Evolutionary conservation across 2,888 invertebrate species (phyloP), one percentile per base, ranked within the genome.

Genomic region (Tetragonisca angustula): DNA sequence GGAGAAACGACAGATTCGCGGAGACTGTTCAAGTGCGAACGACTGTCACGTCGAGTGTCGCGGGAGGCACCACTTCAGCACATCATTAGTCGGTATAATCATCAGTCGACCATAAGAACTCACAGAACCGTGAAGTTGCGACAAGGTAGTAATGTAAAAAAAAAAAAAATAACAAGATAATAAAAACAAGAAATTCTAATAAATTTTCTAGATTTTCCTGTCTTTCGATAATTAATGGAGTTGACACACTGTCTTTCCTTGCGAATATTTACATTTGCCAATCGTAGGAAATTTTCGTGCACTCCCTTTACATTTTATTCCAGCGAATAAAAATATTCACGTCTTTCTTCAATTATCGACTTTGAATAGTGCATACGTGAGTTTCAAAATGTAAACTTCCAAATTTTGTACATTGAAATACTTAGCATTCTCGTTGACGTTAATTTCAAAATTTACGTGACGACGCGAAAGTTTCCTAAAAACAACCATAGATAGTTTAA

Each of bases 81-180:
- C 85, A 84, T 89, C 89, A 89, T 89, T 89, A 89, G 88, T 86
- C 85, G 72, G 85, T 84, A 77, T 88, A 88, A 89, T 89, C 88
- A 89, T 88, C 85, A 75, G 70, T n/a, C 49, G 71, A 59, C 76
- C 79, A 85, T 76, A 79, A 88, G 87, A 87, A 87, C 69, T 76
- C 85, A 65, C 62, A 43, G 79, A 81, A 9, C 64, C 67, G 64
- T 74, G 81, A 82, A 76, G 67, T 43, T 13, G 61, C 65, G 74
- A 76, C 56, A 64, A 43, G 36, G 1, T 1, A 56, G 52, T 21
- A 15, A 19, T 0, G 15, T 21, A 15, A 21, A 76, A 67, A 2
- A 62, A 2, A n/a, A 36, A 72, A 19, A 72, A 15, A n/a, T 56
- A 43, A 43, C 43, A 9, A 56, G 52, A 21, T 52, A 52, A 52